phyloP scores from a whole-genome alignment of 1,140 invertebrate species.

The Drosophila kurseongensis region DNA sequence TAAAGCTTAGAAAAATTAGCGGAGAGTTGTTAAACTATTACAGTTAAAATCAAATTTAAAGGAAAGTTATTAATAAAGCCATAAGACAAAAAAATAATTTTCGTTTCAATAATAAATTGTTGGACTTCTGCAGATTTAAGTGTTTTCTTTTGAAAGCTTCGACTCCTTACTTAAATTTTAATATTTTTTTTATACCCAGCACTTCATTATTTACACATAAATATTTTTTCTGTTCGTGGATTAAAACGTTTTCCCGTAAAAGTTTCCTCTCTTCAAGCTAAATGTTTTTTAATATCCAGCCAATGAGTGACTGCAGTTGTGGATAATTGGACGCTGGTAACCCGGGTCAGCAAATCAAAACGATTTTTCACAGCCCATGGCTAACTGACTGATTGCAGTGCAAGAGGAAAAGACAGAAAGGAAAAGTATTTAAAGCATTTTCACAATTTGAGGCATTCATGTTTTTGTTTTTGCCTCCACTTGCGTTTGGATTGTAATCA shows the following conservation, averaged over 20 bases:
- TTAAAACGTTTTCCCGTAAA: background rate
- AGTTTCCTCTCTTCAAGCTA: background rate
- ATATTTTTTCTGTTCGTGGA: background rate
- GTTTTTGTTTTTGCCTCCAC: slow-evolving; percentile 9
- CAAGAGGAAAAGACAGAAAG: background rate
- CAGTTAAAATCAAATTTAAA: too few species aligned
- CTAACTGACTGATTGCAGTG: slow-evolving; percentile 26
- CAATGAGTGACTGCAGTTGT: slow-evolving; percentile 24
- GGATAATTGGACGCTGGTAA: slow-evolving; percentile 27
- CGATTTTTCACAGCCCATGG: slow-evolving; percentile 38
- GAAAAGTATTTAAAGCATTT: slow-evolving; percentile 22
- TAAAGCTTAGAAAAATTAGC: too few species aligned
- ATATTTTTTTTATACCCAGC: too few species aligned
- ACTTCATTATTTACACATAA: background rate
- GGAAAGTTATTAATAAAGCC: too few species aligned
- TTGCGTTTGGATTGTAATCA: slow-evolving; percentile 43
- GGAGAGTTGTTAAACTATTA: too few species aligned
- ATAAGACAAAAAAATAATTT: too few species aligned
- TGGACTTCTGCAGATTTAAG: too few species aligned
- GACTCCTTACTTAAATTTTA: too few species aligned
- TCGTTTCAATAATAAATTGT: too few species aligned
- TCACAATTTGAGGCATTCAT: slow-evolving; percentile 37
- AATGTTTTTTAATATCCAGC: slow-evolving; percentile 20
- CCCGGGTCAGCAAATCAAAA: slow-evolving; percentile 17
- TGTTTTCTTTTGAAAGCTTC: too few species aligned